These are phyloP conservation scores for Zele albiditarsus DNA, from an alignment of 2,888 invertebrate species.

Conservation along the genomic window DNA sequence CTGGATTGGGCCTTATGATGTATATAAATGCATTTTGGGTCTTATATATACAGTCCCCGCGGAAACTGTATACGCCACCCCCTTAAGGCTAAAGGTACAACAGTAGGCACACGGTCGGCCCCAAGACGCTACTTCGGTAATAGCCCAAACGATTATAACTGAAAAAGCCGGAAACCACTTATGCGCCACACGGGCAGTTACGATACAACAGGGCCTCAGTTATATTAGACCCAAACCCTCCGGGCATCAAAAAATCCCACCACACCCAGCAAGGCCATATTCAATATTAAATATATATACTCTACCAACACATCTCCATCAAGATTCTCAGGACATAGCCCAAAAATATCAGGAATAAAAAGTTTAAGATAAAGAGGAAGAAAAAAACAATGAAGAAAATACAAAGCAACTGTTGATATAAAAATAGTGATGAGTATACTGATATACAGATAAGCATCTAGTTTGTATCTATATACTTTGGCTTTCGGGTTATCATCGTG, in stretches of 20 bases:
- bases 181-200: slow-evolving; percentile 63
- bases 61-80: slow-evolving; percentile 30
- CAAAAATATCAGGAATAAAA: slow-evolving; percentile 11
- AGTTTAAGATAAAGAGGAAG: neutral
- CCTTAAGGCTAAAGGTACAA: slow-evolving; percentile 58
- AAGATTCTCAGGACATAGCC: slow-evolving; percentile 27
- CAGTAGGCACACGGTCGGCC: slow-evolving; percentile 68
- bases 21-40: neutral
- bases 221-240: slow-evolving; percentile 23
- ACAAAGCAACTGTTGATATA: slow-evolving; percentile 32
- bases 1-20: neutral
- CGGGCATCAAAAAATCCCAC: slow-evolving; percentile 29
- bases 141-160: slow-evolving; percentile 68
- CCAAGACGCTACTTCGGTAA: slow-evolving; percentile 68
- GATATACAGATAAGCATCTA: slow-evolving; percentile 37
- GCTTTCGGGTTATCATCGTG: slow-evolving; percentile 37
- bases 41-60: neutral
- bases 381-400: neutral
- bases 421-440: slow-evolving; percentile 42
- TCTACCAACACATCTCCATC: slow-evolving; percentile 17
- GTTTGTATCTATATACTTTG: slow-evolving; percentile 40
- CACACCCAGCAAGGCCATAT: slow-evolving; percentile 42
- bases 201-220: slow-evolving; percentile 17
- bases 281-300: neutral
- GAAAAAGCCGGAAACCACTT: slow-evolving; percentile 72